phyloP scores from a whole-genome alignment of 2,113 vertebrate species.

The Aphelocoma coerulescens region DNA sequence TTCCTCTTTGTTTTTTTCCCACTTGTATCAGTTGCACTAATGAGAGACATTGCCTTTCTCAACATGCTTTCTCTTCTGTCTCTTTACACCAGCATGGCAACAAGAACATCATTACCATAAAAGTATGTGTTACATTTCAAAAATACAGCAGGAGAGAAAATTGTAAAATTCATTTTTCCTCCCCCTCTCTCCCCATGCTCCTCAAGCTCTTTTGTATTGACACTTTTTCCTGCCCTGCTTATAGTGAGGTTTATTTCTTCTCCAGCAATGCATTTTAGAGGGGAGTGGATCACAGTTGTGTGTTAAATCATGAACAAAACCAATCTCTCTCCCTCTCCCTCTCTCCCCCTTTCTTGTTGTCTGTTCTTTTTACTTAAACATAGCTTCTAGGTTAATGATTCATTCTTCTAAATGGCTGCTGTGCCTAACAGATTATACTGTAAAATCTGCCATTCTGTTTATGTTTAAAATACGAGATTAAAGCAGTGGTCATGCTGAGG shows the following conservation, averaged over 20 bases:
- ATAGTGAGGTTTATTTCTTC: not conserved
- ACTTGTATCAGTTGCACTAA: not conserved
- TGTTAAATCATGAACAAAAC: slow-evolving; percentile 49
- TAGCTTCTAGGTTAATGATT: slow-evolving; percentile 54
- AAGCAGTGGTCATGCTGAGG: slow-evolving; percentile 60
- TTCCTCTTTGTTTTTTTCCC: not conserved
- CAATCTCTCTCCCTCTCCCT: not conserved
- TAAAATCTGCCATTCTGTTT: slow-evolving; percentile 61
- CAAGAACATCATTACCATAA: not conserved
- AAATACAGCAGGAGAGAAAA: not conserved
- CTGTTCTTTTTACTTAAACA: slow-evolving; percentile 37
- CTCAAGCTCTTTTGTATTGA: not conserved
- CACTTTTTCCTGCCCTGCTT: not conserved
- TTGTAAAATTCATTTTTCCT: not conserved
- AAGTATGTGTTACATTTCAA: not conserved
- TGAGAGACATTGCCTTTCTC: not conserved
- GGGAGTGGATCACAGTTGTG: not conserved
- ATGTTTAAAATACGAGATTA: slow-evolving; percentile 61
- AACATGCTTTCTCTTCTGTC: not conserved
- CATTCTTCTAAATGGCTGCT: slow-evolving; percentile 49
- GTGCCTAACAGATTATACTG: slow-evolving; percentile 48
- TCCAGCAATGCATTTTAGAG: not conserved
- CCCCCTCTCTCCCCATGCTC: not conserved
- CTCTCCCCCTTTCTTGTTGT: not conserved
- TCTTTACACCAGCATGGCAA: not conserved